Evolutionary conservation across 2,797 vertebrate genomes (phyloP).

Genomic region (Hafferia zeledoni): DNA sequence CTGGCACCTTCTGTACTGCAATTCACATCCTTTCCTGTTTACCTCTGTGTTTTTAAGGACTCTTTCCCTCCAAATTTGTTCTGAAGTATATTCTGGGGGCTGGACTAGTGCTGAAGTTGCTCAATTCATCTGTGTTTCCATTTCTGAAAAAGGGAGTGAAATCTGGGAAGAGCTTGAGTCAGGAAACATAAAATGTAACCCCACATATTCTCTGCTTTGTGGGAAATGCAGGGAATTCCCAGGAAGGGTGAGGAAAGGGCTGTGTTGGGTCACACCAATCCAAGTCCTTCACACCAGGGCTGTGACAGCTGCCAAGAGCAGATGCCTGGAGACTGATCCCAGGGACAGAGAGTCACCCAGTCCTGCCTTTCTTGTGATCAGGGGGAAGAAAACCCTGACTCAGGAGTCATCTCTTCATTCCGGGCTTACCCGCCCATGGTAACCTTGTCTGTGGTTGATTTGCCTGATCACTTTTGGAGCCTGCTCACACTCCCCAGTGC

Average conservation of each 20-base stretch:
- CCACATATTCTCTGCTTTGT: fast-evolving
- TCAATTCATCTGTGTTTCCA: neutral
- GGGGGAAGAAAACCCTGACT: neutral
- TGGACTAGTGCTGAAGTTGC: neutral
- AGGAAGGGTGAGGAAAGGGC: neutral
- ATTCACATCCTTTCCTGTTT: neutral
- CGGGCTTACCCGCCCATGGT: neutral
- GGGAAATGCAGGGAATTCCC: neutral
- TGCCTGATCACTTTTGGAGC: neutral
- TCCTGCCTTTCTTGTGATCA: neutral
- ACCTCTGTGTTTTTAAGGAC: neutral
- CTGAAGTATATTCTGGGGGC: neutral
- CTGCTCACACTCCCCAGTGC: too few species aligned
- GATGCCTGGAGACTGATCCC: neutral
- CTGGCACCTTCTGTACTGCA: neutral
- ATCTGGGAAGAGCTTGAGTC: neutral
- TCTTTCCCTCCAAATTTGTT: neutral
- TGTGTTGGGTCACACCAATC: neutral
- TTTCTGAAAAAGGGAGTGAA: neutral
- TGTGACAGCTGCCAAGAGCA: neutral
- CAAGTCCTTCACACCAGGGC: neutral
- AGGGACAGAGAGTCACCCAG: neutral
- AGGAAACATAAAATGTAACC: neutral
- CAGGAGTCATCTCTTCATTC: neutral
- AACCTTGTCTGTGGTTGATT: neutral